Conservation (phyloP, 2,888 invertebrate species). For the Ormyrus thymus region DNA sequence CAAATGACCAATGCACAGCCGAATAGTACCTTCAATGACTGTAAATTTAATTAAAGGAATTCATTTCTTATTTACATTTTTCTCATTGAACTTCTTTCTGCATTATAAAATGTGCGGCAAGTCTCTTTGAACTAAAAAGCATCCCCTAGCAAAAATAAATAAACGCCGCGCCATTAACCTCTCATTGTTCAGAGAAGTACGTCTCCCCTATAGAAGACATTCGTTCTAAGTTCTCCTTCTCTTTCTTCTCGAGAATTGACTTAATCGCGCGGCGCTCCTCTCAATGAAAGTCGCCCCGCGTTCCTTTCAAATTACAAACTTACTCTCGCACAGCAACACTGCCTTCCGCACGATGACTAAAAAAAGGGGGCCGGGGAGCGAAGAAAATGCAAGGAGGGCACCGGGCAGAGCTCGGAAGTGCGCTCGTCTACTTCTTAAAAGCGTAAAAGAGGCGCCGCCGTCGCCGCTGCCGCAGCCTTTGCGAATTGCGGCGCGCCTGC, state of each 20-base stretch:
- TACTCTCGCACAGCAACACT: neutral
- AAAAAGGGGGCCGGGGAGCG: neutral
- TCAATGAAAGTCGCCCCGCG: constrained; percentile 11
- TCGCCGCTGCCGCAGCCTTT: constrained; percentile 20
- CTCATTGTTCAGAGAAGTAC: constrained; percentile 17
- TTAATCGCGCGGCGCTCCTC: constrained; percentile 37
- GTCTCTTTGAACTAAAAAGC: neutral
- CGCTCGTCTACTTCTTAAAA: constrained; percentile 40
- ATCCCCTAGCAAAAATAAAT: constrained; percentile 15
- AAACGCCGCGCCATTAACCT: neutral
- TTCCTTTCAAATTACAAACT: constrained; percentile 39
- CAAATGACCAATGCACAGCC: neutral
- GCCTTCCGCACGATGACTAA: neutral
- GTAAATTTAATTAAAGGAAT: too few relatives aligned
- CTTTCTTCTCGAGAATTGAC: constrained; percentile 24
- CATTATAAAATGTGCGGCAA: too few relatives aligned
- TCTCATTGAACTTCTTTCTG: too few relatives aligned
- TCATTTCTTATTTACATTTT: too few relatives aligned
- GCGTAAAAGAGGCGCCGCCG: constrained; percentile 4
- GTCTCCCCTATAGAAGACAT: neutral
- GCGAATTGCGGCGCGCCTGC: constrained; percentile 23
- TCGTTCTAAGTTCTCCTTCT: constrained; percentile 3
- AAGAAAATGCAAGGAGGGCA: neutral
- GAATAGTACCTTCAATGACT: neutral
- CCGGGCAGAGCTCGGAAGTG: constrained; percentile 27